These are phyloP conservation scores for Phalacrocorax aristotelis DNA, from an alignment of 2,113 vertebrate genomes.

Conservation along the genomic window DNA sequence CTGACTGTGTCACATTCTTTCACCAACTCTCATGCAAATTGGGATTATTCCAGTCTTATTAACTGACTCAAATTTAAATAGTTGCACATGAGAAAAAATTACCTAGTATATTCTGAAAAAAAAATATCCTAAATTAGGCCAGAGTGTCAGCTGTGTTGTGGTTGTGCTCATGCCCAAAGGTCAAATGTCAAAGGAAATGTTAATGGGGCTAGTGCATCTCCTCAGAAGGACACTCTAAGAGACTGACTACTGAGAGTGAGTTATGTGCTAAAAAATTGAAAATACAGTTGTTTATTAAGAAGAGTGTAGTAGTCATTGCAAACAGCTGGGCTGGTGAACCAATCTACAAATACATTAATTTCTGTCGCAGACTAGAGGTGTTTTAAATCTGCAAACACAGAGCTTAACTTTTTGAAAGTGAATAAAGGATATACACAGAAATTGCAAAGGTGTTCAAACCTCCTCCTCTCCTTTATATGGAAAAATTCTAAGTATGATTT, in stretches of 20 bases:
- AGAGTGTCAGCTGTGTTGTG: not conserved
- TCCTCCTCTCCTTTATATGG: not conserved
- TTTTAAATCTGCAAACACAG: not conserved
- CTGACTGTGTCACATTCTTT: not conserved
- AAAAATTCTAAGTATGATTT: not conserved
- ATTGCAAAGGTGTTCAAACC: not conserved
- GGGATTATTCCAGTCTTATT: not conserved
- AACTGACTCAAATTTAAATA: not conserved
- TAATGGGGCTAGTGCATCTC: not conserved
- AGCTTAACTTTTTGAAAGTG: not conserved
- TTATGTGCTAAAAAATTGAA: not conserved
- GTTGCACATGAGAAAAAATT: not conserved
- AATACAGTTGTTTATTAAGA: not conserved
- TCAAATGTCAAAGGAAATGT: not conserved
- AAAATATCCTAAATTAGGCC: not conserved
- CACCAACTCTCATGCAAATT: not conserved
- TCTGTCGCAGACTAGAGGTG: not conserved
- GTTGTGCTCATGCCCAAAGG: not conserved
- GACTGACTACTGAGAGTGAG: not conserved
- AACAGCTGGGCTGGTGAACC: not conserved
- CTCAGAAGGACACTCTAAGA: not conserved
- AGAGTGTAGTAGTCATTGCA: not conserved
- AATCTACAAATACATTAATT: not conserved
- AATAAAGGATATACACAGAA: not conserved
- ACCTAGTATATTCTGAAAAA: not conserved